phyloP scores from a whole-genome alignment of 1,140 invertebrate genomes.

The Drosophila cardini region DNA sequence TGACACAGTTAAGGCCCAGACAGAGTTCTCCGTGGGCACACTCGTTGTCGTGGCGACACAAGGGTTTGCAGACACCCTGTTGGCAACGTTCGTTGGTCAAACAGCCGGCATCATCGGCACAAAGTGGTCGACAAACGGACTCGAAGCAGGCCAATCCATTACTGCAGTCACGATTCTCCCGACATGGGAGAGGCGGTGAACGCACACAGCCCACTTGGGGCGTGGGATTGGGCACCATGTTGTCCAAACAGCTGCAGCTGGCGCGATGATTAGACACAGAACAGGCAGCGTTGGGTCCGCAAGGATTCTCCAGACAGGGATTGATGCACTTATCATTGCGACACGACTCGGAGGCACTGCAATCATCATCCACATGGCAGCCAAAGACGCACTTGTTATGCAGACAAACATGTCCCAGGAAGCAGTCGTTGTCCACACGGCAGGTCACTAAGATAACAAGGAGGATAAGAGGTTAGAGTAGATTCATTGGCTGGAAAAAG shows the following conservation, averaged over 20 bases:
- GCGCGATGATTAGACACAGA: conserved; percentile 92
- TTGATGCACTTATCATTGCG: conserved; percentile 91
- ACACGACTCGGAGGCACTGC: conserved; percentile 92
- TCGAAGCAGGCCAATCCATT: conserved; percentile 89
- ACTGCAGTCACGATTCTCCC: conserved; percentile 90
- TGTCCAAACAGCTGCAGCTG: conserved; percentile 90
- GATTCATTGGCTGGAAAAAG: neutral
- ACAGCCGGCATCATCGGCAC: conserved; percentile 90
- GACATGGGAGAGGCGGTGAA: conserved; percentile 89
- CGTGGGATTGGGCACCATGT: conserved; percentile 93
- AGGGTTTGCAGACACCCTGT: conserved; percentile 88
- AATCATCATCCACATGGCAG: conserved; percentile 94
- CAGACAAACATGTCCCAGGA: conserved; percentile 94
- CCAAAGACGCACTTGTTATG: conserved; percentile 94
- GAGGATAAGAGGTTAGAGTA: conserved; percentile 45
- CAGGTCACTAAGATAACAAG: conserved; percentile 90
- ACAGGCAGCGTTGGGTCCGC: conserved; percentile 93
- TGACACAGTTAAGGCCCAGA: conserved; percentile 90
- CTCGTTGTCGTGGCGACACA: conserved; percentile 91
- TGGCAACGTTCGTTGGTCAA: conserved; percentile 93
- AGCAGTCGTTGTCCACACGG: conserved; percentile 95
- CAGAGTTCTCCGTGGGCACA: conserved; percentile 94
- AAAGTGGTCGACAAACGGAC: conserved; percentile 90
- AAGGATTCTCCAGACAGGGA: conserved; percentile 91
- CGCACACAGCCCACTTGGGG: conserved; percentile 93